These are phyloP conservation scores for Lampropteryx suffumata DNA, from an alignment of 2,888 invertebrate species.

Conservation along the genomic window DNA sequence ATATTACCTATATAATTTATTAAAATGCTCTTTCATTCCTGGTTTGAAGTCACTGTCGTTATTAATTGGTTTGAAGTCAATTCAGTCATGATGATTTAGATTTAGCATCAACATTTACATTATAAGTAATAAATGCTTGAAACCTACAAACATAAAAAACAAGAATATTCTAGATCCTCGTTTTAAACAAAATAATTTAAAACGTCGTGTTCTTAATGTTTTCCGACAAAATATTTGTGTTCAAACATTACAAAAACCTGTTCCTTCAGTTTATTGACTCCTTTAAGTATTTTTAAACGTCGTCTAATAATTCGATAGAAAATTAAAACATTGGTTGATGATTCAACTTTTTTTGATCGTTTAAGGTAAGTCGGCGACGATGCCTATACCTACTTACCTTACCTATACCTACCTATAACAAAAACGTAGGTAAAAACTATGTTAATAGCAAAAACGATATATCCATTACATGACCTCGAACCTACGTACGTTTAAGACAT, in stretches of 20 bases:
- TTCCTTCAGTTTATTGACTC: conserved; percentile 76
- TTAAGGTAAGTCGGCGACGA: conserved; percentile 3
- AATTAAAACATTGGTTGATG: conserved; percentile 41
- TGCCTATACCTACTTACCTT: too few relatives aligned
- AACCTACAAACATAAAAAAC: too few relatives aligned
- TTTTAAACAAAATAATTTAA: conserved; percentile 20
- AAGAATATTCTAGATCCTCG: conserved; percentile 14
- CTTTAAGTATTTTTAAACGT: conserved; percentile 65
- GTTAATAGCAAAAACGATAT: conserved; percentile 13
- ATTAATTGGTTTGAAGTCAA: too few relatives aligned
- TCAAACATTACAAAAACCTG: conserved; percentile 75
- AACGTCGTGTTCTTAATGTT: conserved; percentile 40
- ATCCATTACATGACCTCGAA: conserved; percentile 11
- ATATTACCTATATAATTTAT: too few relatives aligned
- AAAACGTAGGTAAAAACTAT: conserved; percentile 15
- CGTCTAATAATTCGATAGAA: conserved; percentile 50
- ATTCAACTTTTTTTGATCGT: conserved; percentile 23
- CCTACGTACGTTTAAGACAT: too few relatives aligned
- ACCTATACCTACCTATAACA: too few relatives aligned
- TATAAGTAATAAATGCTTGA: conserved; percentile 22
- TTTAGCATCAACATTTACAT: neutral
- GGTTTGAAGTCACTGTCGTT: too few relatives aligned
- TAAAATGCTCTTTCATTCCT: too few relatives aligned
- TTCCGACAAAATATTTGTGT: conserved; percentile 71
- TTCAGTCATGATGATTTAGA: too few relatives aligned